phyloP scores from a whole-genome alignment of 37 sponge, comb jelly and placozoan genomes.

The Bolinopsis microptera region DNA sequence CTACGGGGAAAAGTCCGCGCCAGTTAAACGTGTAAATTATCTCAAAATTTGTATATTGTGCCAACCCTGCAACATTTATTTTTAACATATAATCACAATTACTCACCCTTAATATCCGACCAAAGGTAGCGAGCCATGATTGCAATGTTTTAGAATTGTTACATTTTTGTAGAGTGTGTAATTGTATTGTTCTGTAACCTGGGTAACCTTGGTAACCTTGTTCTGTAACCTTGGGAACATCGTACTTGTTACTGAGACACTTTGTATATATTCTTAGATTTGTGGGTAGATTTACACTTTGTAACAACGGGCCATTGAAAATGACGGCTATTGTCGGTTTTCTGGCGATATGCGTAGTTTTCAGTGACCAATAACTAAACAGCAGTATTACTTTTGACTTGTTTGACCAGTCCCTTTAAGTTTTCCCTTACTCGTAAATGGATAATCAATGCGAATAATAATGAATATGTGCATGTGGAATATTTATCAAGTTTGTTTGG shows the following conservation, averaged over 20 bases:
- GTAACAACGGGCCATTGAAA: too few species aligned
- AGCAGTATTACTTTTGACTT: too few species aligned
- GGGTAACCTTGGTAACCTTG: too few species aligned
- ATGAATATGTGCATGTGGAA: background rate
- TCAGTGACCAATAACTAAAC: too few species aligned
- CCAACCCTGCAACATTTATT: background rate
- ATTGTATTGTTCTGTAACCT: background rate
- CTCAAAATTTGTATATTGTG: slow-evolving; percentile 38
- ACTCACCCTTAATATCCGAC: background rate
- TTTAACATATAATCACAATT: background rate
- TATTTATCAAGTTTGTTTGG: slow-evolving; percentile 4
- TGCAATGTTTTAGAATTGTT: background rate
- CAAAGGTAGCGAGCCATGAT: background rate
- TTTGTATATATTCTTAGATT: background rate
- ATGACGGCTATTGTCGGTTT: too few species aligned
- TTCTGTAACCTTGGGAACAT: background rate
- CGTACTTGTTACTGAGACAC: background rate
- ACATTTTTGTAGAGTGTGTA: background rate
- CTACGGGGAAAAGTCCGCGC: too few species aligned
- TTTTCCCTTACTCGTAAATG: too few species aligned
- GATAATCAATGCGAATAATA: background rate
- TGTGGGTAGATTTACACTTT: background rate
- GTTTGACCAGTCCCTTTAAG: background rate
- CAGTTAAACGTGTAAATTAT: background rate
- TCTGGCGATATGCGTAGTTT: too few species aligned